Evolutionary conservation across 64 coral and sea anemone genomes (phyloP).

Genomic region (Pocillopora verrucosa): DNA sequence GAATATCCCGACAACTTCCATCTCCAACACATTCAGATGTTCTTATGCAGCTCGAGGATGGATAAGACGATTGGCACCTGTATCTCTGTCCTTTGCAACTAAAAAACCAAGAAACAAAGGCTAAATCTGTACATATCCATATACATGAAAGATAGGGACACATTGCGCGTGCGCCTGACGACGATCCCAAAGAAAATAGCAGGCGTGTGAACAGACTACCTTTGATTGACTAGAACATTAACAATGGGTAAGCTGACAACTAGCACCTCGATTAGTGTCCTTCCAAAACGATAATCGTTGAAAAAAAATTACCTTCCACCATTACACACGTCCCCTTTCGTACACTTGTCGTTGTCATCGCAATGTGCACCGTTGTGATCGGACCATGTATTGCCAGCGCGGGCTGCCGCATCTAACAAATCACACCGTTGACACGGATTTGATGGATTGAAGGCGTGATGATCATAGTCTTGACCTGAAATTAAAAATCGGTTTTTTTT

Average conservation of each 20-base stretch:
- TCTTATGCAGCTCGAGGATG: constrained; percentile 64
- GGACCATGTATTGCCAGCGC: constrained; percentile 52
- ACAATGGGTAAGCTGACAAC: too few relatives aligned
- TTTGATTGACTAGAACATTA: too few relatives aligned
- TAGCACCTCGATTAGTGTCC: too few relatives aligned
- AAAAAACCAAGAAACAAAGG: not conserved
- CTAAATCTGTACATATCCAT: not conserved
- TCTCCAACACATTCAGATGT: constrained; percentile 78
- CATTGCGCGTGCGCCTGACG: not conserved
- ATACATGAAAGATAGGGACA: too few relatives aligned
- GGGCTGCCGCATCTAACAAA: constrained; percentile 49
- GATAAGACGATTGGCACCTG: constrained; percentile 68
- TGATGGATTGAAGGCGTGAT: constrained; percentile 69
- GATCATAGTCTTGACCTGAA: constrained; percentile 72
- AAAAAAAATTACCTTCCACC: not conserved
- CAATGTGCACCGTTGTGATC: constrained; percentile 62
- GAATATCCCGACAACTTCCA: constrained; percentile 64
- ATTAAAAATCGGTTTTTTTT: too few relatives aligned
- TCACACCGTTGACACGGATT: constrained; percentile 93
- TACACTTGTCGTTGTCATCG: constrained; percentile 70
- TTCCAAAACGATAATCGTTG: too few relatives aligned
- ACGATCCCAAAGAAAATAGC: not conserved
- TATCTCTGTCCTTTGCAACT: constrained; percentile 64
- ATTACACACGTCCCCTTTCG: constrained; percentile 73
- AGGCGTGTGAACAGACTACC: too few relatives aligned